Evolutionary conservation across 2,113 vertebrate genomes (phyloP), one percentile per base, ranked within the genome.

Genomic region (Loxodonta africana): DNA sequence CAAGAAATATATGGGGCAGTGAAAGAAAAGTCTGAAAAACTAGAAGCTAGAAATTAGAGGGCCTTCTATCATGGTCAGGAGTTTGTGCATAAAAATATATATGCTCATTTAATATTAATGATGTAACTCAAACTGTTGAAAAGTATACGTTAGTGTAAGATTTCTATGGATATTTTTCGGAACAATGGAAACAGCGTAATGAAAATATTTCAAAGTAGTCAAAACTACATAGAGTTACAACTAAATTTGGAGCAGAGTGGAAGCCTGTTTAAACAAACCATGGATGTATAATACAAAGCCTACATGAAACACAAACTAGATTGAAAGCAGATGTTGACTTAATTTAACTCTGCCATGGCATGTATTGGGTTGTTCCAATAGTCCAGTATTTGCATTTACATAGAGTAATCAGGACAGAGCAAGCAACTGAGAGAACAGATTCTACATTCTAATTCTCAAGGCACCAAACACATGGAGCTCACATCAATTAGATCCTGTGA

Each of bases 321-420:
- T 63, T 88, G 95, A 95, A 97, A 84, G 97, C 95, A 95, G 51
- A 83, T 95, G 60, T 85, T 91, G 89, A 87, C 71, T 95, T 95
- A 94, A 88, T 97, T 90, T 92, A 90, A 90, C 81, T 96, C 96
- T 10, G 11, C 33, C 69, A 78, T 67, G 69, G 80, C 82, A 44
- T 82, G 51, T 62, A 53, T 26, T 91, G 83, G 73, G 80, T 95
- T 95, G 87, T 88, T 96, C n/a, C 6, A 93, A 57, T 94, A 9
- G 25, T 26, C 62, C n/a, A 85, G 30, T 57, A 84, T 90, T 90
- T 90, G 51, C 57, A 96, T 95, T 96, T 92, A 92, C 78, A 82
- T 74, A 82, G 7, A 48, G 84, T 95, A 96, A 97, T 97, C 96
- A 95, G 94, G 93, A 28, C 51, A 78, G 82, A 83, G 46, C 33